Evolutionary conservation across 2,113 vertebrate species (phyloP).

Genomic region (Coryphaenoides rupestris): DNA sequence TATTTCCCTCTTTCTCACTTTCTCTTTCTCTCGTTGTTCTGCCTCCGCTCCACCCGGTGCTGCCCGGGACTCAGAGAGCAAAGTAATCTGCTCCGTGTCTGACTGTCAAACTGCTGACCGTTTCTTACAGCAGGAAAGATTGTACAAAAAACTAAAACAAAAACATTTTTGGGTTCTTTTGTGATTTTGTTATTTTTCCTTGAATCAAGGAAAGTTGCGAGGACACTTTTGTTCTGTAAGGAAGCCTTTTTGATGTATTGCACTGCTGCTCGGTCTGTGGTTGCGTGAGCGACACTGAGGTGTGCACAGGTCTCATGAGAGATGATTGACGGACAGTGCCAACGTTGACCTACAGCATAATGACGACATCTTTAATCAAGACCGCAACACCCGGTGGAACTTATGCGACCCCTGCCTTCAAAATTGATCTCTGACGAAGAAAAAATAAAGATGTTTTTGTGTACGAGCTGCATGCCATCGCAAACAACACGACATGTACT

Average conservation of each 20-base stretch:
- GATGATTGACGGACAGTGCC: constrained; percentile 75
- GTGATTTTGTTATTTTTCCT: too few relatives aligned
- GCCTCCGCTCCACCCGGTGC: too few relatives aligned
- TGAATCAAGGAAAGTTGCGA: too few relatives aligned
- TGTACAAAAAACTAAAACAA: too few relatives aligned
- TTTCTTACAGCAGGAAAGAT: too few relatives aligned
- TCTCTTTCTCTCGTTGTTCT: too few relatives aligned
- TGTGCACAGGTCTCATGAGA: constrained; percentile 67
- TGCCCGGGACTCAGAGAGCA: too few relatives aligned
- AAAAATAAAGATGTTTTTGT: constrained; percentile 11
- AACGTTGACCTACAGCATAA: constrained; percentile 71
- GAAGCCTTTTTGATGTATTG: constrained; percentile 72
- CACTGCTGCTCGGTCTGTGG: constrained; percentile 72
- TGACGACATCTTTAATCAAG: constrained; percentile 12
- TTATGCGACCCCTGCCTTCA: constrained; percentile 21
- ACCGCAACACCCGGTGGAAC: constrained; percentile 26
- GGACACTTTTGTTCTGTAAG: constrained; percentile 58
- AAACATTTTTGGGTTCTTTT: too few relatives aligned
- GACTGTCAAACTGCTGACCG: too few relatives aligned
- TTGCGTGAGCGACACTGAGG: constrained; percentile 72
- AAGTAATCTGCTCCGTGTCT: constrained; percentile 34
- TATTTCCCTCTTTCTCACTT: too few relatives aligned
- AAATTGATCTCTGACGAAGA: background rate
- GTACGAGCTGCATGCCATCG: constrained; percentile 37
- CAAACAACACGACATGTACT: constrained; percentile 13